Evolutionary conservation across 2,113 vertebrate genomes (phyloP).

Genomic region (Megaceryle maxima): DNA sequence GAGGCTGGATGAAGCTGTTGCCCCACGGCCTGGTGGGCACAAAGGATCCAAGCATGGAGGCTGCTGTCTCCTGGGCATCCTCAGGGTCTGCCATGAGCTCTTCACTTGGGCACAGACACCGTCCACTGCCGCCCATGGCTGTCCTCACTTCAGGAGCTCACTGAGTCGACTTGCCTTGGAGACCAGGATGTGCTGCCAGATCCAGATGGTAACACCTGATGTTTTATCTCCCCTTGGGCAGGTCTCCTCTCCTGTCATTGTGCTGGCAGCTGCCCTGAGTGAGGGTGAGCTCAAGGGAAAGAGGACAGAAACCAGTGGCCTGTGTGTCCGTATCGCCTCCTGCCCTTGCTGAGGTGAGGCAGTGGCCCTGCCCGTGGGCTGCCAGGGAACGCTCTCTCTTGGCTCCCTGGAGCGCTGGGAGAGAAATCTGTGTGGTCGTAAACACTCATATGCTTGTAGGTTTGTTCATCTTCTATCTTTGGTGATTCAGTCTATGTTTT

Average conservation of each 20-base stretch:
- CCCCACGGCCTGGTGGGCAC: not conserved
- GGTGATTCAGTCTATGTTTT: constrained; percentile 44
- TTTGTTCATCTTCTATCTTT: constrained; percentile 52
- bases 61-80: not conserved
- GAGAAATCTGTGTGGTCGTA: not conserved
- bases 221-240: not conserved
- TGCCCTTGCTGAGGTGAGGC: not conserved
- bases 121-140: not conserved
- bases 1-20: not conserved
- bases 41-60: not conserved
- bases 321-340: not conserved
- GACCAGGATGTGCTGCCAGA: not conserved
- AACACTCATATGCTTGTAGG: not conserved
- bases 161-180: not conserved
- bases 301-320: not conserved
- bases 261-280: fast-evolving
- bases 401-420: fast-evolving
- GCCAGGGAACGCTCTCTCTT: not conserved
- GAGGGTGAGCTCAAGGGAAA: not conserved
- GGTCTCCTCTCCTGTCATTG: not conserved
- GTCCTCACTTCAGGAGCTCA: fast-evolving
- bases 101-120: not conserved
- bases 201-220: fast-evolving
- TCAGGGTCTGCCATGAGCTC: fast-evolving
- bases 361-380: not conserved